Evolutionary conservation across 2,797 vertebrate genomes (phyloP).

Genomic region (Cygnus olor): DNA sequence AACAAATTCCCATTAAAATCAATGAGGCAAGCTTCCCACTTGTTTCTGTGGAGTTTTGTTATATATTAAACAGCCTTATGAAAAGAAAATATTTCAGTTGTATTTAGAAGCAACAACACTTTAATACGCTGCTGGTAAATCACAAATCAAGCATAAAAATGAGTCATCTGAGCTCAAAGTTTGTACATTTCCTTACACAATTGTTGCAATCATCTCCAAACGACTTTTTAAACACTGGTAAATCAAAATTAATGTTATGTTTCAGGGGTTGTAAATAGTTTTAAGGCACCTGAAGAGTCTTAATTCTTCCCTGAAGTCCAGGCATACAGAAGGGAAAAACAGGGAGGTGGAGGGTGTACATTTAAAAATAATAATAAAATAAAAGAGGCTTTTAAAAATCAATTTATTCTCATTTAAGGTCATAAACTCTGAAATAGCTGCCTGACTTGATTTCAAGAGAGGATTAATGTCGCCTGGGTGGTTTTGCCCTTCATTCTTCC

Average conservation of each 20-base stretch:
- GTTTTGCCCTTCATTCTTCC: background rate
- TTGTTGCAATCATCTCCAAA: background rate
- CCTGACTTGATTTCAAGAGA: conserved; percentile 16
- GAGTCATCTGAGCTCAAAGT: background rate
- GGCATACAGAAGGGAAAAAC: background rate
- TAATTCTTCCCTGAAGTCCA: conserved; percentile 3
- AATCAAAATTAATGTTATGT: conserved; percentile 6
- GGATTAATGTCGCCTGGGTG: background rate
- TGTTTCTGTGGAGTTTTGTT: conserved; percentile 20
- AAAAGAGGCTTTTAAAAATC: background rate
- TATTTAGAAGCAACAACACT: conserved; percentile 24
- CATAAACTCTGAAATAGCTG: conserved; percentile 6
- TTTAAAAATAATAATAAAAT: background rate
- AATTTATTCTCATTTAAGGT: conserved; percentile 26
- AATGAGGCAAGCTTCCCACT: conserved; percentile 58
- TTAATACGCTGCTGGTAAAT: conserved; percentile 17
- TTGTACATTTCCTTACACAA: background rate
- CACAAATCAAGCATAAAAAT: conserved; percentile 40
- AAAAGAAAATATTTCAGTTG: conserved; percentile 14
- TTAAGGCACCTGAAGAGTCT: background rate
- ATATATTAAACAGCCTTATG: background rate
- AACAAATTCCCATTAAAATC: conserved; percentile 58
- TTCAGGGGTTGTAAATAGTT: background rate
- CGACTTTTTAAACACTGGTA: conserved; percentile 4
- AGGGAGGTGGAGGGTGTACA: background rate